These are phyloP conservation scores for Acronicta leporina DNA, from an alignment of 2,888 invertebrate genomes.

Conservation along the genomic window DNA sequence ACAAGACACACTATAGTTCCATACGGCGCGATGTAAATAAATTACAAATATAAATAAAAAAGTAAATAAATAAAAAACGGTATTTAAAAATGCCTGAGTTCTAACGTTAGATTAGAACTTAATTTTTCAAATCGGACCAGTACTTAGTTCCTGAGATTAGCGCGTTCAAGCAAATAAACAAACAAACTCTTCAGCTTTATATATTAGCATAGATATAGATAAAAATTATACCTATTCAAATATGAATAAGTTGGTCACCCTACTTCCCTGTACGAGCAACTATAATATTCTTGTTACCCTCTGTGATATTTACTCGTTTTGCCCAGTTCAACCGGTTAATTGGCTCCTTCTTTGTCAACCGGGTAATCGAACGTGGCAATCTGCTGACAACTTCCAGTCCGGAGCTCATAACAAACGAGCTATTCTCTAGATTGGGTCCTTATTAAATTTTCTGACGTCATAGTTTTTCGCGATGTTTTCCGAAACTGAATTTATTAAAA, in stretches of 20 bases:
- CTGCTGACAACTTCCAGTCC: slow-evolving; percentile 29
- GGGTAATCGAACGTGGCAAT: slow-evolving; percentile 48
- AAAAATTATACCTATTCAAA: no score
- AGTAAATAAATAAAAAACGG: no score
- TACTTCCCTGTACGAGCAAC: slow-evolving; percentile 26
- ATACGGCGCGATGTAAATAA: no score
- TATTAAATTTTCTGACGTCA: slow-evolving; percentile 23
- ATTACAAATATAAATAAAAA: no score
- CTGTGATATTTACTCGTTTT: slow-evolving; percentile 36
- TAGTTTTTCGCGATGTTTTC: slow-evolving; percentile 13
- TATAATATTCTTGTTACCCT: slow-evolving; percentile 47
- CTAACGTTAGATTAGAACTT: no score
- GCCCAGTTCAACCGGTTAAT: slow-evolving; percentile 29
- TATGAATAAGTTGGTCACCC: slow-evolving; percentile 19
- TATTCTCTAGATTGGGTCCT: slow-evolving; percentile 18
- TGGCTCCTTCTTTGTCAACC: slow-evolving; percentile 50
- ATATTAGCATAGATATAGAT: no score
- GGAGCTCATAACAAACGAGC: slow-evolving; percentile 22
- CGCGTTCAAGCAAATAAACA: no score
- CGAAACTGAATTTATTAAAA: background rate
- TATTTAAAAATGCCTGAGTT: no score
- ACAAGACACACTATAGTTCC: no score
- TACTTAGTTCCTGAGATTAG: no score
- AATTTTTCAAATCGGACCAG: no score
- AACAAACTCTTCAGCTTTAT: no score